Base-by-base conservation (phyloP, 2,113 vertebrate genomes). In the Peromyscus maniculatus region DNA sequence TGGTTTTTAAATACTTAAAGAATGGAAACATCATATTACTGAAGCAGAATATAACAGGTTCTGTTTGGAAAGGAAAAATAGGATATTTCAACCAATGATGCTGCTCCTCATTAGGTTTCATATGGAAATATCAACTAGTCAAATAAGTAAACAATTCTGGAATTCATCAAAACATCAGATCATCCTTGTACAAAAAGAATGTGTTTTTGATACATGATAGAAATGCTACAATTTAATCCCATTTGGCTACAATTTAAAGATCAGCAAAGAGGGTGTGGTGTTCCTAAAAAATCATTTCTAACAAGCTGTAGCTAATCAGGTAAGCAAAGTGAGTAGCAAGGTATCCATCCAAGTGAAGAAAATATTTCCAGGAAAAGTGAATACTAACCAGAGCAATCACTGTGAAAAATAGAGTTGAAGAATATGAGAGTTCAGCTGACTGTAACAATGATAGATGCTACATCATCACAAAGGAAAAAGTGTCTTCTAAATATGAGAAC, bases 1-100 rank as follows among this genome's bases (percentile, higher is more conserved):
- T 80, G n/a, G 24, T 21, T 71, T 55, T 95, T 91, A 93, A 95
- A 93, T 92, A 92, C 78, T 1, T 69, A 16, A 91, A 96, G 24
- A 91, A 77, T 75, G 5, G 15, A 80, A 71, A 82, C 77, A 3
- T 9, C 5, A 88, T 66, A 43, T 66, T 79, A 59, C 12, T 71
- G 31, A 28, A 55, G 6, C 67, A 66, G 16, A 46, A 4, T 80
- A 1, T 71, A 7, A 31, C 5, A 91, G 66, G 49, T 62, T 15
- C 26, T 78, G 26, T 21, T 66, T 33, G 57, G 22, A 66, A 15
- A 39, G 17, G 17, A 75, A 59, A 21, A 5, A 49, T 13, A 72
- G 3, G 75, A 46, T 87, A 55, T 88, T 88, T 13, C 49, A 94
- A 91, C 46, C 49, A 82, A 74, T 49, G 79, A 82, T n/a, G 7